Base-by-base conservation (phyloP, 2,888 invertebrate species). In the Melitaea athalia region DNA sequence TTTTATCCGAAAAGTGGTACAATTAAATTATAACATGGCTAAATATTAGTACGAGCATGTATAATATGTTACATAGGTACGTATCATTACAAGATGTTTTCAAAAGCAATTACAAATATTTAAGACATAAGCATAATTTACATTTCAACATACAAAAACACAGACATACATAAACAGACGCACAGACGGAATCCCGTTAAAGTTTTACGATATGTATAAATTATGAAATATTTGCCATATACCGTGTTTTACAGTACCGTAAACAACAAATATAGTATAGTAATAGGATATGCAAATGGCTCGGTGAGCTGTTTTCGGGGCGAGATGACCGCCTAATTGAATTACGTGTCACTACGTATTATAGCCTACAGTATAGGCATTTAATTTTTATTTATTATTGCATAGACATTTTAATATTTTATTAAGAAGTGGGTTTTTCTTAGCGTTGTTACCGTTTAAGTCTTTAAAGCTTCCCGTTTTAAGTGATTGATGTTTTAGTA, bases 341-440 rank as follows among this genome's bases (percentile, higher is more conserved):
- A 89, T 89, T 88, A 88, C 83, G 83, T 85, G 87, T 83, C 84
- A 77, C 79, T 11, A 38, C 14, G 59, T 60, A 52, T 64, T 60
- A 64, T 60, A 45, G 11, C 15, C 10, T 38, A 42, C 5, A 38
- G 8, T 38, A 42, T 38, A n/a, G n/a, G 2, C 4, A 33, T 33
- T 57, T 38, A 57, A 57, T 57, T 11, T 42, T 57, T 57, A 42
- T 5, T 57, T 57, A 57, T 57, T 11, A 8, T 12, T 57, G n/a
- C n/a, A n/a, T 38, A 50, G 17, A 50, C 15, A 50, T 50, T 50
- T 50, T 5, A 5, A 8, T 38, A 8, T 38, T 38, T 38, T 38
- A 38, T 38, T 8, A 8, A 38, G 38, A 38, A 38, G 4, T 38
- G 1, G 38, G 38, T 5, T 38, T 38, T 38, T 5, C 11, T 45